These are phyloP conservation scores for Dasyprocta punctata DNA, from an alignment of 2,113 vertebrate species.

Conservation along the genomic window DNA sequence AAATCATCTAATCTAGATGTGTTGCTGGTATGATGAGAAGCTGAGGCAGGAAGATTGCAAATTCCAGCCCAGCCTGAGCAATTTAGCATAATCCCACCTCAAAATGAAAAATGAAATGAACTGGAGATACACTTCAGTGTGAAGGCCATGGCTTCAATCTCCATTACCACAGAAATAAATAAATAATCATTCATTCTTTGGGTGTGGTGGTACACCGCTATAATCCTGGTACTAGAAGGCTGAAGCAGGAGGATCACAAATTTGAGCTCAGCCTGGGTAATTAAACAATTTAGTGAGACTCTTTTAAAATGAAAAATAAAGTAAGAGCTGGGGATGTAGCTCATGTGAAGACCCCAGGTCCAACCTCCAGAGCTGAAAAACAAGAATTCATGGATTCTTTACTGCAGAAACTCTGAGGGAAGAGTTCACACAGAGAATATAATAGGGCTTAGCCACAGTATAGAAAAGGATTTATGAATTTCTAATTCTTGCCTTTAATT, in stretches of 20 bases:
- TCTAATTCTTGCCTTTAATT: slow-evolving; percentile 46
- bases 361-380: not conserved
- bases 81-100: not conserved
- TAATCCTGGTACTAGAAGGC: not conserved
- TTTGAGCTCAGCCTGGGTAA: not conserved
- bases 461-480: slow-evolving; percentile 14
- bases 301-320: not conserved
- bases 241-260: not conserved
- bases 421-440: not conserved
- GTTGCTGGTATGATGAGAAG: not conserved
- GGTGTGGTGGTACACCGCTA: not conserved
- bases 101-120: not conserved
- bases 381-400: not conserved
- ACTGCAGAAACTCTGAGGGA: not conserved
- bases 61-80: not conserved
- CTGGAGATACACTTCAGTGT: not conserved
- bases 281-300: not conserved
- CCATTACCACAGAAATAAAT: not conserved
- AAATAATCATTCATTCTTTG: not conserved
- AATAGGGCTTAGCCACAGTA: not conserved
- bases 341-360: not conserved
- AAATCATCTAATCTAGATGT: not conserved
- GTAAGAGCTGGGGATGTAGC: not conserved
- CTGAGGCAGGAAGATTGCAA: not conserved
- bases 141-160: not conserved